Percentiles rank a stretch among this genome's conserved stretches.
Evolutionary conservation across 2,797 vertebrate species (phyloP).

Genomic region (Coreius guichenoti): DNA sequence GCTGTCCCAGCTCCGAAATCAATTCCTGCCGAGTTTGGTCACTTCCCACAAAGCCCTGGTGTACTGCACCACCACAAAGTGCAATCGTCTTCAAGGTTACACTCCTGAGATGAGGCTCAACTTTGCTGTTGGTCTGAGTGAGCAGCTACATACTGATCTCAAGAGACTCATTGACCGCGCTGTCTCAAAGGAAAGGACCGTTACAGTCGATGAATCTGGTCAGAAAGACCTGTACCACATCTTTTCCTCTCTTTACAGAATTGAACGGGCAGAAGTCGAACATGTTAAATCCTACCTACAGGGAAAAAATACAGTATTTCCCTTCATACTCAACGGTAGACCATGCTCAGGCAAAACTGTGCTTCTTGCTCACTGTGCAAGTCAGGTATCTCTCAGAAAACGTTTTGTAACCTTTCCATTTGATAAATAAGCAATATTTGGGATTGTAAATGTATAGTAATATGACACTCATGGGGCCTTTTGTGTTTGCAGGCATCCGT

Average conservation of each 20-base stretch:
- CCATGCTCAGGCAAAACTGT: conserved; percentile 82
- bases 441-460: background rate
- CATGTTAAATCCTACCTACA: conserved; percentile 75
- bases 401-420: background rate
- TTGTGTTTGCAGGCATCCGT: conserved; percentile 71
- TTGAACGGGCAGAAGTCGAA: conserved; percentile 69
- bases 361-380: conserved; percentile 79
- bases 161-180: conserved; percentile 64
- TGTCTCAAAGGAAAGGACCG: background rate
- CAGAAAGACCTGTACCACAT: conserved; percentile 71
- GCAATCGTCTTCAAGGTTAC: conserved; percentile 71
- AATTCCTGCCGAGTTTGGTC: conserved; percentile 75
- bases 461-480: conserved; percentile 20
- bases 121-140: conserved; percentile 74
- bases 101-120: conserved; percentile 68
- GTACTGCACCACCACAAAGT: conserved; percentile 74
- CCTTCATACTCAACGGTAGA: conserved; percentile 77
- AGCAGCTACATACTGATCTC: conserved; percentile 77
- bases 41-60: conserved; percentile 69
- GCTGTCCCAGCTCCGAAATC: conserved; percentile 73
- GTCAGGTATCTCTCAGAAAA: conserved; percentile 67
- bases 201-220: conserved; percentile 30
- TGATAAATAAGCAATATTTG: background rate
- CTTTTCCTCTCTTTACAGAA: conserved; percentile 72
- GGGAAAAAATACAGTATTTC: conserved; percentile 65